phyloP scores from a whole-genome alignment of 2,797 vertebrate genomes.

The Caiman crocodilus region DNA sequence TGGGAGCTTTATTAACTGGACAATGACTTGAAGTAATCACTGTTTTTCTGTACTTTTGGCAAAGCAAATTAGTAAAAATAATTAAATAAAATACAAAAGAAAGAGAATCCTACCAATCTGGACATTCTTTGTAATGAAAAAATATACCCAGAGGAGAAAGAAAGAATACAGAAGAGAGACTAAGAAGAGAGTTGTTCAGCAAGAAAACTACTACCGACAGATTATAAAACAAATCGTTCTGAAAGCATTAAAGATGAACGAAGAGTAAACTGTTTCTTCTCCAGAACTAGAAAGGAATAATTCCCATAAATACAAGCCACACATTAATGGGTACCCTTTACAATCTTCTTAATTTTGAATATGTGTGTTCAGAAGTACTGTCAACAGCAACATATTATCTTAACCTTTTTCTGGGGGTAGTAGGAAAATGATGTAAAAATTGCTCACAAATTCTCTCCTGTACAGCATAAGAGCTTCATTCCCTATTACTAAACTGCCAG shows the following conservation, averaged over 20 bases:
- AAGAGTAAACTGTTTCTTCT: neutral
- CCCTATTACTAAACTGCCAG: neutral
- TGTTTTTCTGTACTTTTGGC: neutral
- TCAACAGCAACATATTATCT: neutral
- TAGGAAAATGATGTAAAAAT: neutral
- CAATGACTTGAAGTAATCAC: neutral
- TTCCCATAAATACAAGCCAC: neutral
- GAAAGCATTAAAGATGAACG: neutral
- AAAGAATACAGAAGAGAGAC: neutral
- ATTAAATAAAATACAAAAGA: too few relatives aligned
- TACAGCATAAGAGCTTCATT: neutral
- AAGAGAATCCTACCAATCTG: neutral
- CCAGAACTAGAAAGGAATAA: neutral
- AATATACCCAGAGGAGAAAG: neutral
- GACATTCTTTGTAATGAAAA: neutral
- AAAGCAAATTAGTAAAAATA: neutral
- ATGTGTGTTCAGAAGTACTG: neutral
- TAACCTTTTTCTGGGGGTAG: neutral
- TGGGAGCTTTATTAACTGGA: neutral
- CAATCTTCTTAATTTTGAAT: neutral
- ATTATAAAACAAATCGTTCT: neutral
- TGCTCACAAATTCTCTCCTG: neutral
- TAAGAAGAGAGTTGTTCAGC: neutral
- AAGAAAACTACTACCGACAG: neutral
- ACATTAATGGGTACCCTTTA: neutral